Evolutionary conservation across 37 sponge, comb jelly and placozoan species (phyloP).

Genomic region (Tethya wilhelma): DNA sequence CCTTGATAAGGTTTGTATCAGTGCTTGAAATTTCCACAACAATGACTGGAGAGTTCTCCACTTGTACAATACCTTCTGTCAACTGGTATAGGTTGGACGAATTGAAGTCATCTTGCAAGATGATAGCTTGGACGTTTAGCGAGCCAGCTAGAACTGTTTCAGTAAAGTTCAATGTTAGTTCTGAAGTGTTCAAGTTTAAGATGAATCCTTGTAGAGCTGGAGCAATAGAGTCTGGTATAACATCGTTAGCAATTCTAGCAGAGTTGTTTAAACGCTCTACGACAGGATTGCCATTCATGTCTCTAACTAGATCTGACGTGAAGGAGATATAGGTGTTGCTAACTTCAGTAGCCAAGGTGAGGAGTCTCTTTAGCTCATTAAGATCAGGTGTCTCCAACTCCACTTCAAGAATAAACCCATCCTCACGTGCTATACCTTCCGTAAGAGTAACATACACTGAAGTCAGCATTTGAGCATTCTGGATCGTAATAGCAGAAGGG

Average conservation of each 20-base stretch:
- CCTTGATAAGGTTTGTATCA: conserved; percentile 70
- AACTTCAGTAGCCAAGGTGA: conserved; percentile 44
- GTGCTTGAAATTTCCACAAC: conserved; percentile 35
- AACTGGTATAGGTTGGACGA: conserved; percentile 38
- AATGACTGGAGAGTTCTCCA: conserved; percentile 57
- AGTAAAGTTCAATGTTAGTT: conserved; percentile 59
- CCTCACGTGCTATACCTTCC: conserved; percentile 32
- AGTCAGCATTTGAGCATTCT: conserved; percentile 26
- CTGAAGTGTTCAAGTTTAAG: conserved; percentile 70
- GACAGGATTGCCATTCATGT: conserved; percentile 83
- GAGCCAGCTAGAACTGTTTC: conserved; percentile 73
- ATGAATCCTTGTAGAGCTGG: conserved; percentile 67
- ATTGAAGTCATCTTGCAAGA: conserved; percentile 59
- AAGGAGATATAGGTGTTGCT: conserved; percentile 73
- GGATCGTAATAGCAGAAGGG: conserved; percentile 56
- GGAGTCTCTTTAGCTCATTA: conserved; percentile 69
- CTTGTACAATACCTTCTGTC: conserved; percentile 27
- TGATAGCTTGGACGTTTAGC: conserved; percentile 37
- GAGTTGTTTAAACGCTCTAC: conserved; percentile 25
- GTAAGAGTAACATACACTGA: conserved; percentile 45
- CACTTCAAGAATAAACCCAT: conserved; percentile 45
- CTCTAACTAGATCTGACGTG: conserved; percentile 39
- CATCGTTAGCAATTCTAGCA: conserved; percentile 22
- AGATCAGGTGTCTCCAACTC: conserved; percentile 44
- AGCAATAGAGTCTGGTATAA: conserved; percentile 42